Base-by-base conservation (phyloP, 2,888 invertebrate genomes). In the Dicroscelio sp. region DNA sequence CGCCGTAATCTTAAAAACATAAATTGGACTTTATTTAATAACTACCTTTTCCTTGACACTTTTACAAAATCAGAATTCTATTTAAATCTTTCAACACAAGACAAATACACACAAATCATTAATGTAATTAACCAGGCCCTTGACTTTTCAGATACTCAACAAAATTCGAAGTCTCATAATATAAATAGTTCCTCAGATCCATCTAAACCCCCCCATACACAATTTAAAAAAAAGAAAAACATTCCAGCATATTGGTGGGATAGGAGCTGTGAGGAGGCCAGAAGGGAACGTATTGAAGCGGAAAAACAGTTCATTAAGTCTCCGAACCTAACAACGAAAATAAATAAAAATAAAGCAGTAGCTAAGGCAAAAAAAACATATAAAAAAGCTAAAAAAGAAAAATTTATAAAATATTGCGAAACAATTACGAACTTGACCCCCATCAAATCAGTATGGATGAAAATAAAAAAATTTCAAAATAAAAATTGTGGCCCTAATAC, bases 331-430 rank as follows among this genome's bases (percentile, higher is more conserved):
- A 1, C 4, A 20, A 75, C 31, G 1, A 48, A 27, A 55, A 69
- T 30, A 27, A 25, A n/a, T 8, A 58, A 55, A 69, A 86, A 85
- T 23, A 76, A 78, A 65, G 5, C n/a, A 17, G 43, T 27, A 20
- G 75, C 84, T 3, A 27, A 75, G 6, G 83, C 73, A 0, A 84
- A 75, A 75, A 84, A 75, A 75, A 63, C 20, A 5, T 83, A 69
- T 20, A 71, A 43, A n/a, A 35, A 65, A 60, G n/a, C 38, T 6
- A 83, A 83, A 73, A 69, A n/a, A 60, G 25, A 71, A 31, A 2
- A n/a, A 58, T 82, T 71, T 20, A 63, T 25, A 35, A n/a, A 23
- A 25, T 60, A 27, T 27, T 60, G 60, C 27, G 17, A 25, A 5
- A 10, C 60, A 5, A 17, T 60, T 6, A 60, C 5, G 27, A 25